Percentiles rank a stretch among this genome's conserved stretches.
These are phyloP conservation scores for Narcine bancroftii DNA, from an alignment of 2,113 vertebrate species.

Conservation along the genomic window DNA sequence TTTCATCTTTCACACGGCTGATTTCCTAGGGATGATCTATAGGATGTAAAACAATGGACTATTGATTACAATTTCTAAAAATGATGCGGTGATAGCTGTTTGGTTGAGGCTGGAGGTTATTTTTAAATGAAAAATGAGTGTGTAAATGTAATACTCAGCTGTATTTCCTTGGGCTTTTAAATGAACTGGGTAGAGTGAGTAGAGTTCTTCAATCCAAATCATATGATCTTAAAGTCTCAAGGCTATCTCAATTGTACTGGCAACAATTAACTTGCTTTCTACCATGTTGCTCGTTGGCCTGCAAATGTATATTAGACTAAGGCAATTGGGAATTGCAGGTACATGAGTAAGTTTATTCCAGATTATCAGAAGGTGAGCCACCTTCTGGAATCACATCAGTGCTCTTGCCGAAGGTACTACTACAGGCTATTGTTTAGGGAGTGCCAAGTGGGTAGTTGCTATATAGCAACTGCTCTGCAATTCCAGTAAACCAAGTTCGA, in stretches of 20 bases:
- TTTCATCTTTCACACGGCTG: background rate
- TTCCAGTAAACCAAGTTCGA: too few relatives aligned
- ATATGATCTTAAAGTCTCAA: background rate
- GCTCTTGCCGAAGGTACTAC: too few relatives aligned
- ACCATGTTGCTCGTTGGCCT: background rate
- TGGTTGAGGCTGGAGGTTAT: background rate
- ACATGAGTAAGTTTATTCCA: background rate
- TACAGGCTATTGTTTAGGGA: too few relatives aligned
- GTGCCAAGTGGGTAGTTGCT: background rate
- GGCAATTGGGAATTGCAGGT: background rate
- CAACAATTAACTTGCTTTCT: background rate
- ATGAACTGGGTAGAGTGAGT: background rate
- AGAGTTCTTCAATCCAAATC: background rate
- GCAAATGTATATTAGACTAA: background rate
- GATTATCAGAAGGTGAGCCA: background rate
- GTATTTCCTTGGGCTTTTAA: background rate
- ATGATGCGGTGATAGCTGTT: background rate
- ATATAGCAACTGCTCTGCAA: too few relatives aligned
- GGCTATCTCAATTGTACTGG: background rate
- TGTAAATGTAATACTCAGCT: background rate
- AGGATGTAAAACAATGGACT: background rate
- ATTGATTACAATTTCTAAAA: background rate
- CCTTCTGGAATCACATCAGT: too few relatives aligned
- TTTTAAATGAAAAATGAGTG: conserved; percentile 21
- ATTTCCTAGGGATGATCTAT: background rate